A percentile compares a stretch with the other conserved stretches of the same genome.
phyloP scores from a whole-genome alignment of 2,888 invertebrate species.

The Thalpophila matura region DNA sequence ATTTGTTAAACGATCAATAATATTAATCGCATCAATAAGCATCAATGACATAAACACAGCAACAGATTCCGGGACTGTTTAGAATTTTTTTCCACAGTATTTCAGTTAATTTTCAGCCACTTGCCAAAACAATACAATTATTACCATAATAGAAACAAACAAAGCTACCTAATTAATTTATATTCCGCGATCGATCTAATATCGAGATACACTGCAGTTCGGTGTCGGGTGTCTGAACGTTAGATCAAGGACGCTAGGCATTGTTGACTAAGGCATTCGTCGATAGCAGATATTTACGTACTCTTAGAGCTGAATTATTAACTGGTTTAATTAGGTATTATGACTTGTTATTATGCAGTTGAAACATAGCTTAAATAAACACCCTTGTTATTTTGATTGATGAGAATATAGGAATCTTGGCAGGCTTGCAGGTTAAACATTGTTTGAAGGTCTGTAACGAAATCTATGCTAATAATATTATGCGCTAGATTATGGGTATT shows the following conservation, averaged over 20 bases:
- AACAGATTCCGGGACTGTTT: too few relatives aligned
- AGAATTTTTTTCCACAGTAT: too few relatives aligned
- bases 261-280: conserved; percentile 49
- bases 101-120: conserved; percentile 31
- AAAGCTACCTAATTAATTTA: conserved; percentile 59
- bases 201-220: conserved; percentile 52
- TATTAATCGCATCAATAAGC: too few relatives aligned
- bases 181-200: conserved; percentile 53
- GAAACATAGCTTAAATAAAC: conserved; percentile 31
- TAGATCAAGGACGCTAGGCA: conserved; percentile 54
- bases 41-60: too few relatives aligned
- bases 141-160: conserved; percentile 62
- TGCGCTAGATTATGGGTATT: too few relatives aligned
- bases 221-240: conserved; percentile 46
- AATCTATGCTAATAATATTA: too few relatives aligned
- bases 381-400: conserved; percentile 35
- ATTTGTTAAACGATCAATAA: too few relatives aligned
- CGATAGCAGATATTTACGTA: conserved; percentile 54
- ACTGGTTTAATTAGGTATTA: conserved; percentile 57
- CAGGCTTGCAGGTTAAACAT: not conserved
- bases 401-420: not conserved
- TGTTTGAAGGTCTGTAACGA: conserved; percentile 1
- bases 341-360: conserved; percentile 32
- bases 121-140: conserved; percentile 47
- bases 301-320: conserved; percentile 52